Percentiles rank a stretch among this genome's conserved stretches.
These are phyloP conservation scores for Bungarus multicinctus DNA, from an alignment of 2,113 vertebrate genomes.

Conservation along the genomic window DNA sequence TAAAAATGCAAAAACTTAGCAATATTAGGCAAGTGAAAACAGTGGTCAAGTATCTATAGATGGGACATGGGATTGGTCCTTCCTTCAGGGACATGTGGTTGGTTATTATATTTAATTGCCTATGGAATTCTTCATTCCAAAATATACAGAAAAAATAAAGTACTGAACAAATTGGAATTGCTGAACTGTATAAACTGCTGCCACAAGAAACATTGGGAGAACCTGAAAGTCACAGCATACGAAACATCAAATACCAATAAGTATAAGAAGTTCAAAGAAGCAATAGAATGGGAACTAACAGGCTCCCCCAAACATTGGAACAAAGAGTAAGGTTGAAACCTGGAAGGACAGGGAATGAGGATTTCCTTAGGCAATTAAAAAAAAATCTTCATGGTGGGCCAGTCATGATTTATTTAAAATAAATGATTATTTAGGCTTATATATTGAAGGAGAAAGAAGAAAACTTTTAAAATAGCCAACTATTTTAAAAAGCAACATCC, in stretches of 20 bases:
- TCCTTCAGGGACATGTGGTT: background rate
- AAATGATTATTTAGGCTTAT: background rate
- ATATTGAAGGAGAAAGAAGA: background rate
- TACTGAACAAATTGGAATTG: background rate
- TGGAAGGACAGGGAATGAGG: background rate
- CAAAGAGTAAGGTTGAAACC: background rate
- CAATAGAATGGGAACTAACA: background rate
- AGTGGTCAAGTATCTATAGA: background rate
- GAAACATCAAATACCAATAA: background rate
- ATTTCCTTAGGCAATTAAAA: background rate
- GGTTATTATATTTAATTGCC: background rate
- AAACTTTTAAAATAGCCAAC: background rate
- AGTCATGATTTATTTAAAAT: background rate
- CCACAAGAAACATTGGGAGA: background rate
- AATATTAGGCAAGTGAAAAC: background rate
- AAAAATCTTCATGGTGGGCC: background rate
- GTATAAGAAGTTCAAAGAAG: background rate
- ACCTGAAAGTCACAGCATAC: background rate
- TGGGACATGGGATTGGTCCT: background rate
- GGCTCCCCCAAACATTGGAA: background rate
- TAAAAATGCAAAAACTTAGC: background rate
- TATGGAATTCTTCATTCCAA: background rate
- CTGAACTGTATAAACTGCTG: background rate
- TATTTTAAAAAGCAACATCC: background rate
- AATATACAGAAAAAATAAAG: background rate